phyloP scores from a whole-genome alignment of 1,140 invertebrate genomes.

The Anadara kagoshimensis region DNA sequence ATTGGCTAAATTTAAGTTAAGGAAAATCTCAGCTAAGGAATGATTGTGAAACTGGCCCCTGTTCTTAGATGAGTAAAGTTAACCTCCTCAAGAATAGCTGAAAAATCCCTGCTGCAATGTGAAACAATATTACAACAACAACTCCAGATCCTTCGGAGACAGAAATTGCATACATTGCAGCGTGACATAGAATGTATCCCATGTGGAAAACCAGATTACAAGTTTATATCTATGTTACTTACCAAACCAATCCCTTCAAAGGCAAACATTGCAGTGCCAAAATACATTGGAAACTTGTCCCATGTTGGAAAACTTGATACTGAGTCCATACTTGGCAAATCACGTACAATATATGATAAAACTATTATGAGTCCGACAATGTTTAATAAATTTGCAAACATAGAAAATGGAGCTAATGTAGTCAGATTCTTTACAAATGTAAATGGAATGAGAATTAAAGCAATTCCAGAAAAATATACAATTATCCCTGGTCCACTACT shows the following conservation, averaged over 20 bases:
- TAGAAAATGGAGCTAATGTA: slow-evolving; percentile 86
- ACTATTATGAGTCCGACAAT: slow-evolving; percentile 69
- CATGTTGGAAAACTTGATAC: slow-evolving; percentile 80
- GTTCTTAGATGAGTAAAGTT: too few species aligned
- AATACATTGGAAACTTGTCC: slow-evolving; percentile 79
- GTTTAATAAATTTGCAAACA: slow-evolving; percentile 81
- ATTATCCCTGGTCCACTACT: slow-evolving; percentile 29
- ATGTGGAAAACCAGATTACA: too few species aligned
- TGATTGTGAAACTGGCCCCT: too few species aligned
- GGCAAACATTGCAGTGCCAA: slow-evolving; percentile 91
- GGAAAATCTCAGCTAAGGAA: too few species aligned
- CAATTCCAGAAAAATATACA: slow-evolving; percentile 55
- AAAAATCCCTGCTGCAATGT: too few species aligned
- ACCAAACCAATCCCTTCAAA: slow-evolving; percentile 88
- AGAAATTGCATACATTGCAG: too few species aligned
- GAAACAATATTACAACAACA: too few species aligned
- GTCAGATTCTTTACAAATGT: slow-evolving; percentile 83
- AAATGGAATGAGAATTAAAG: slow-evolving; percentile 61
- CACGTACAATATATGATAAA: slow-evolving; percentile 71
- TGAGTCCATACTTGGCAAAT: slow-evolving; percentile 71
- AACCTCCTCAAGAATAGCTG: too few species aligned
- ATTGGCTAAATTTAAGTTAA: too few species aligned
- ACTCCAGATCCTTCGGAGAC: too few species aligned
- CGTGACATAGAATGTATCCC: too few species aligned
- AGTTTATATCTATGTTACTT: too few species aligned